Conservation (phyloP, 2,888 invertebrate species). For the Ellobium chinense region DNA sequence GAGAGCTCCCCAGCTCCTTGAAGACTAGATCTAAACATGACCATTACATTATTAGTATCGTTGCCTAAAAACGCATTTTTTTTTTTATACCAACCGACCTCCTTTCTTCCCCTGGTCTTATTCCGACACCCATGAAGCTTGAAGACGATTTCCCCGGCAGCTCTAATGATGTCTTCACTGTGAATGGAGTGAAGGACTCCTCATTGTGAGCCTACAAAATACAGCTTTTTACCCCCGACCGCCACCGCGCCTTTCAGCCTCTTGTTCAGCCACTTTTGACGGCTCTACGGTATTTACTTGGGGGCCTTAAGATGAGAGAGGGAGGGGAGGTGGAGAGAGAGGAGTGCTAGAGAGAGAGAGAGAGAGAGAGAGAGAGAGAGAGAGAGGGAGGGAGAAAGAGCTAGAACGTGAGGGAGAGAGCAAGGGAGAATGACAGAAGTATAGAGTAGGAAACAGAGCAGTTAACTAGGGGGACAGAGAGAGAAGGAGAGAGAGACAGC, state of each 20-base stretch:
- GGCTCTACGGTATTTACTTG: background rate
- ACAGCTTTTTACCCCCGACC: background rate
- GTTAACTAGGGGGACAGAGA: too few species aligned
- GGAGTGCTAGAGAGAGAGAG: background rate
- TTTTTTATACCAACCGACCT: too few species aligned
- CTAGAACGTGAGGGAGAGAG: background rate
- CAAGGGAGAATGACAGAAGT: too few species aligned
- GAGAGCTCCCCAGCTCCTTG: too few species aligned
- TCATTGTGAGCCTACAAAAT: background rate
- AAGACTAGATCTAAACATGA: too few species aligned
- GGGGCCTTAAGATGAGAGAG: background rate
- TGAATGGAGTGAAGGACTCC: background rate
- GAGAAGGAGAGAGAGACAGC: too few species aligned
- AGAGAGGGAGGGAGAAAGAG: background rate
- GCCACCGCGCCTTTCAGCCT: background rate
- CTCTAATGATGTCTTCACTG: background rate
- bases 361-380: background rate
- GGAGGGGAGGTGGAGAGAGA: background rate
- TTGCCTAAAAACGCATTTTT: too few species aligned
- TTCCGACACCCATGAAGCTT: background rate
- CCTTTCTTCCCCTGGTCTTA: background rate
- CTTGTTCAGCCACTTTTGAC: background rate
- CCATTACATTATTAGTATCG: too few species aligned
- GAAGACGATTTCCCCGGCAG: background rate
- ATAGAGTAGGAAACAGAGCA: too few species aligned